These are phyloP conservation scores for Rattus rattus DNA, from an alignment of 2,113 vertebrate species.

Conservation along the genomic window DNA sequence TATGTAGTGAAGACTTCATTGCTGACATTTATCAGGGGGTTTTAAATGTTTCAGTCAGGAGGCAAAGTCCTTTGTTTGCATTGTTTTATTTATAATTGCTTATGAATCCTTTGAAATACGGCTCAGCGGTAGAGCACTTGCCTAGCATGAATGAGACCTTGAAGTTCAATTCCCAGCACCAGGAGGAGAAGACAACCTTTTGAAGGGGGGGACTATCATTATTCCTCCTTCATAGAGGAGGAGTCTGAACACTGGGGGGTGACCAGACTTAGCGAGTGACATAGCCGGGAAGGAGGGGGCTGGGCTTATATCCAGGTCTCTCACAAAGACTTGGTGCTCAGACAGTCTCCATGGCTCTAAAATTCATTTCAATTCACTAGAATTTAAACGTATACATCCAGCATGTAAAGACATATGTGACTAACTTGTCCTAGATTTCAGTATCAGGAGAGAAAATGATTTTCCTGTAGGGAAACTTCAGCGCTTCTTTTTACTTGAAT, in stretches of 20 bases:
- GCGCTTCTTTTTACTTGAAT: not conserved
- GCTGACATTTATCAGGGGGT: conserved; percentile 4
- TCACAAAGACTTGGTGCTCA: not conserved
- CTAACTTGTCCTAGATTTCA: not conserved
- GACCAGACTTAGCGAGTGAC: not conserved
- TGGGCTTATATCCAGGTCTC: conserved; percentile 11
- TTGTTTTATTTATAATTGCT: not conserved
- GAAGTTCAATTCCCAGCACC: not conserved
- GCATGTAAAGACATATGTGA: not conserved
- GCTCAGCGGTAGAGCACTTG: not conserved
- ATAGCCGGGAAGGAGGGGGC: not conserved
- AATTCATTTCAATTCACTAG: conserved; percentile 20
- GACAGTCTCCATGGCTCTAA: not conserved
- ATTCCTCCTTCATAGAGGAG: not conserved
- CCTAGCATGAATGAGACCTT: not conserved
- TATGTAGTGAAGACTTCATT: conserved; percentile 13
- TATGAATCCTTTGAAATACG: not conserved
- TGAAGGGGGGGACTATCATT: not conserved
- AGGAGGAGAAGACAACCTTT: not conserved
- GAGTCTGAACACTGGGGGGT: not conserved
- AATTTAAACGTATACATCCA: not conserved
- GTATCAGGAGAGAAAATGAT: not conserved
- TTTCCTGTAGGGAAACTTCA: conserved; percentile 19
- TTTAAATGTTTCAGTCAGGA: not conserved
- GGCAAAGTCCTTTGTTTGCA: not conserved